Conservation (phyloP, 2,888 invertebrate species). For the Dynastes maya region DNA sequence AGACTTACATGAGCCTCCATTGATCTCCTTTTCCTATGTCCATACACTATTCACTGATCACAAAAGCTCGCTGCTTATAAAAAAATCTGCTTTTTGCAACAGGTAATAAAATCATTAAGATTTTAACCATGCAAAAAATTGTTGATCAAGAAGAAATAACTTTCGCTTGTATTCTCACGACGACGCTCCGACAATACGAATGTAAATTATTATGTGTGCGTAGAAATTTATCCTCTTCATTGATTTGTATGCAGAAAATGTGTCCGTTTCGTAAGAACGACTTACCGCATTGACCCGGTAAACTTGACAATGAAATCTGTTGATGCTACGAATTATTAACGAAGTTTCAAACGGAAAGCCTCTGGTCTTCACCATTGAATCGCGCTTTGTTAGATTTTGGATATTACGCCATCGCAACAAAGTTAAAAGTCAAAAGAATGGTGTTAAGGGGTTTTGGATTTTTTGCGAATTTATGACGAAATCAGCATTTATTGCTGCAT, state of each 20-base stretch:
- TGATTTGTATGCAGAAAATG: slow-evolving; percentile 43
- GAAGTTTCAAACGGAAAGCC: slow-evolving; percentile 6
- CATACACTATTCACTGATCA: not conserved
- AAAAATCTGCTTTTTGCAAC: not conserved
- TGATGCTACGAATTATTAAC: slow-evolving; percentile 48
- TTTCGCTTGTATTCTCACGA: slow-evolving; percentile 22
- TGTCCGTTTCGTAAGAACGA: slow-evolving; percentile 35
- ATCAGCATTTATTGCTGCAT: too few relatives aligned
- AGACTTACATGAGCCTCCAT: slow-evolving; percentile 34
- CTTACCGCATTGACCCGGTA: slow-evolving; percentile 57
- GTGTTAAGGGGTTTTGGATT: slow-evolving; percentile 10
- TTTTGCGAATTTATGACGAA: slow-evolving; percentile 15
- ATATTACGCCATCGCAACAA: not conserved
- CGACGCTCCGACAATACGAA: slow-evolving; percentile 18
- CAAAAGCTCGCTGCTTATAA: not conserved
- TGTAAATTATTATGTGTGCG: slow-evolving; percentile 23
- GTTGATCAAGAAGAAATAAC: not conserved
- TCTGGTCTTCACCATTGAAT: slow-evolving; percentile 31
- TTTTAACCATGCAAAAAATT: too few relatives aligned
- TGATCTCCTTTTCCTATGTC: not conserved
- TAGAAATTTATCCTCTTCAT: slow-evolving; percentile 44
- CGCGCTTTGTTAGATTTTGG: not conserved
- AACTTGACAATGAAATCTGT: slow-evolving; percentile 58
- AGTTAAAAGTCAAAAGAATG: slow-evolving; percentile 18
- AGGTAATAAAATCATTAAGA: not conserved